These are phyloP conservation scores for Hypsibius dujardini DNA, from an alignment of 1,140 invertebrate species.

Conservation along the genomic window DNA sequence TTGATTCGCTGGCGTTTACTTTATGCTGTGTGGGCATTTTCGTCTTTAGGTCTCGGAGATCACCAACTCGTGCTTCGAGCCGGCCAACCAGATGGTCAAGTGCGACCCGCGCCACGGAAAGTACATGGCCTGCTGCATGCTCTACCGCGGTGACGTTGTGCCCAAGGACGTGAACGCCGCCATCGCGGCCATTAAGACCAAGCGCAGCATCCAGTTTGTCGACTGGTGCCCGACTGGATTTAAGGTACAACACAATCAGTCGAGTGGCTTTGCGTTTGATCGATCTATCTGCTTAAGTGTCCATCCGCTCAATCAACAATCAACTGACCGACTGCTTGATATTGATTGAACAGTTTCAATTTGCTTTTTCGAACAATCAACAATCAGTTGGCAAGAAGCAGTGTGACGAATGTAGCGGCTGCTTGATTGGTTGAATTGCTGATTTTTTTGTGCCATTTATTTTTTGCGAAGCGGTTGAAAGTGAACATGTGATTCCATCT, in stretches of 20 bases:
- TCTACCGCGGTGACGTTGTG: conserved; percentile 56
- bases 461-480: too few relatives aligned
- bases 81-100: conserved; percentile 66
- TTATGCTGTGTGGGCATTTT: background rate
- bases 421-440: too few relatives aligned
- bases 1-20: too few relatives aligned
- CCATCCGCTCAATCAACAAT: too few relatives aligned
- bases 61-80: conserved; percentile 61
- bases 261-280: too few relatives aligned
- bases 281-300: conserved; percentile 4
- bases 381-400: too few relatives aligned
- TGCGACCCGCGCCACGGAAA: conserved; percentile 36
- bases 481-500: too few relatives aligned
- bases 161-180: conserved; percentile 71
- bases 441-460: too few relatives aligned
- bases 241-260: conserved; percentile 38
- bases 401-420: too few relatives aligned
- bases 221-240: conserved; percentile 66
- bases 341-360: too few relatives aligned
- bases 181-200: conserved; percentile 63
- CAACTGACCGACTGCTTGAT: too few relatives aligned
- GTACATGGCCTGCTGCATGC: conserved; percentile 63
- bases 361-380: too few relatives aligned
- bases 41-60: conserved; percentile 46
- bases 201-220: conserved; percentile 57